Base-by-base conservation (phyloP, 2,113 vertebrate species). In the Hemibates koningsi region DNA sequence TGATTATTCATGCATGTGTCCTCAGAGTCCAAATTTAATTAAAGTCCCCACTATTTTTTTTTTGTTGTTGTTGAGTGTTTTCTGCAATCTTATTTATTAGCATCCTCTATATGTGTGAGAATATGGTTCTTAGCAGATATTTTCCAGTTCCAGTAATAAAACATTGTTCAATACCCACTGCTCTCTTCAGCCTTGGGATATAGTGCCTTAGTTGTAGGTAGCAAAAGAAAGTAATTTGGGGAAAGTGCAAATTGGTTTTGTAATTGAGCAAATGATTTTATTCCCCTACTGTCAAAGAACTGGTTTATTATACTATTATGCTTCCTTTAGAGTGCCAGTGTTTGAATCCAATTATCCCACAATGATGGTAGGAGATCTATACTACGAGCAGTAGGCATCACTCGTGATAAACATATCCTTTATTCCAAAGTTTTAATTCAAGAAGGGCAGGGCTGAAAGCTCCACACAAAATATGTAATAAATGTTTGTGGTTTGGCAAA, bases 401-500 rank as follows among this genome's bases (percentile, higher is more conserved):
- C 68, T 27, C 1, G 5, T 27, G 13, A 73, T 17, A 50, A 45
- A 48, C 24, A 6, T 48, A 32, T 50, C 43, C 43, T 32, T 50
- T 76, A 76, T 50, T 76, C 43, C 24, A 29, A 50, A 76, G 24
- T 50, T 48, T 48, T 50, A 17, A 76, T 76, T 50, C 71, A 29
- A 16, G 21, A 76, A 48, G 3, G 9, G 71, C 71, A 29, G 14
- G 43, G 24, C 71, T 29, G 41, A 76, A 45, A 76, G 6, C 13
- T 27, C 21, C 8, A 1, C 68, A 76, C 41, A 81, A 54, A 73
- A 54, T 66, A 90, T 92, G 68, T 68, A 94, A 93, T 95, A 94
- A 93, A 95, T 85, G 59, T 94, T 89, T 79, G 63, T 85, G 68
- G 87, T 91, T 93, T 84, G 82, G 82, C 86, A 88, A 54, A 63